Percentiles rank a stretch among this genome's conserved stretches.
Evolutionary conservation across 1,140 invertebrate species (phyloP).

Genomic region (Apocrypta bakeri): DNA sequence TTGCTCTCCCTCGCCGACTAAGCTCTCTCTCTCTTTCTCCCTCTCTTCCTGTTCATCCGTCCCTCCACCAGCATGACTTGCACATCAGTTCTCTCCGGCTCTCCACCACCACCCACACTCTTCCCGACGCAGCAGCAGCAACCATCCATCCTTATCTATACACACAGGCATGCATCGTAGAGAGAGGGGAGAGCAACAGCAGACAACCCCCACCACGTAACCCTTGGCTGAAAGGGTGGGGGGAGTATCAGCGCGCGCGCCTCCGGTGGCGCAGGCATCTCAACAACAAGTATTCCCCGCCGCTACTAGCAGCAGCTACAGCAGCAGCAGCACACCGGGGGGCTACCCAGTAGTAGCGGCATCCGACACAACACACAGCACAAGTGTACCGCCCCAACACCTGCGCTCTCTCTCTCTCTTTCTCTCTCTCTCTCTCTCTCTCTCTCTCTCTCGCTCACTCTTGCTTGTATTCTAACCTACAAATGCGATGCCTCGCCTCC

Average conservation of each 20-base stretch:
- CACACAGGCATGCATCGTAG: neutral
- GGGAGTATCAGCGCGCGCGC: slow-evolving; percentile 43
- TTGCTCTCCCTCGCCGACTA: slow-evolving; percentile 19
- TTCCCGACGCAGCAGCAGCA: slow-evolving; percentile 24
- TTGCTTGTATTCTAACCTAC: neutral
- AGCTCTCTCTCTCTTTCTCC: neutral
- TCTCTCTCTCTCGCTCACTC: slow-evolving; percentile 42
- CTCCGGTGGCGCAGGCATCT: slow-evolving; percentile 64
- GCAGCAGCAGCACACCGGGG: neutral
- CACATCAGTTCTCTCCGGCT: slow-evolving; percentile 6
- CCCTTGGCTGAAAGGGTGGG: slow-evolving; percentile 45
- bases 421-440: slow-evolving; percentile 1
- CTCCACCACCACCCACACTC: slow-evolving; percentile 32
- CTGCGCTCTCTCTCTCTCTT: slow-evolving; percentile 23
- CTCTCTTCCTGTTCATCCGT: neutral
- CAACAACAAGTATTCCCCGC: slow-evolving; percentile 70
- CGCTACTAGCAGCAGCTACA: neutral
- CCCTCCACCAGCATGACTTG: neutral
- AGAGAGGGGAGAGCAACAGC: neutral
- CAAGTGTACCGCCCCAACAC: slow-evolving; percentile 49
- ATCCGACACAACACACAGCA: slow-evolving; percentile 71
- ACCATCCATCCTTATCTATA: neutral
- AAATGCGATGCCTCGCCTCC: slow-evolving; percentile 11
- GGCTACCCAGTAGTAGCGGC: slow-evolving; percentile 65
- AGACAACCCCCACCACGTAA: slow-evolving; percentile 52